Evolutionary conservation across 2,113 vertebrate species (phyloP).

Genomic region (Buteo buteo): DNA sequence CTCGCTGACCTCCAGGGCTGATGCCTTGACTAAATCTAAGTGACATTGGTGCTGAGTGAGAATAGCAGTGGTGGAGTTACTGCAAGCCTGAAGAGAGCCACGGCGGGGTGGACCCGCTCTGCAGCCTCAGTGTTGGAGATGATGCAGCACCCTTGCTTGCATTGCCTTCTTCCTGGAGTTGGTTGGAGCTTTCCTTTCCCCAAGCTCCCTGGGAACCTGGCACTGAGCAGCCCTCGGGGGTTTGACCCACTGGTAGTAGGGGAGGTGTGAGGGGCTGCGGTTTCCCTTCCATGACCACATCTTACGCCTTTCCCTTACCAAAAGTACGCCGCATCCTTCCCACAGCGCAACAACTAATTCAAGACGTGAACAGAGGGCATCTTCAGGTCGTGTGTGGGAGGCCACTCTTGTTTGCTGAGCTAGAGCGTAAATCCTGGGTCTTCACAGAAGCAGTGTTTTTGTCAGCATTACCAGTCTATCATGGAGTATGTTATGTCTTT

Average conservation of each 20-base stretch:
- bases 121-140: not conserved
- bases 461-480: not conserved
- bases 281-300: not conserved
- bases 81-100: rapidly evolving
- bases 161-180: not conserved
- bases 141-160: not conserved
- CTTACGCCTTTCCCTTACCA: not conserved
- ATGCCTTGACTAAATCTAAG: not conserved
- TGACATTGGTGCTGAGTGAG: rapidly evolving
- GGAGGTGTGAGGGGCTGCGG: not conserved
- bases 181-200: not conserved
- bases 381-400: not conserved
- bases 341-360: rapidly evolving
- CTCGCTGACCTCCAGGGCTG: not conserved
- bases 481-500: not conserved
- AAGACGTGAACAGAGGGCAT: not conserved
- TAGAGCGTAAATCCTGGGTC: not conserved
- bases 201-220: not conserved
- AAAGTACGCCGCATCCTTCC: not conserved
- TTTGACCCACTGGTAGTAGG: rapidly evolving
- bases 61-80: rapidly evolving
- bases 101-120: rapidly evolving
- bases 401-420: not conserved
- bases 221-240: not conserved
- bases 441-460: not conserved